Conservation (phyloP, 2,888 invertebrate species). For the Eulithis testata region DNA sequence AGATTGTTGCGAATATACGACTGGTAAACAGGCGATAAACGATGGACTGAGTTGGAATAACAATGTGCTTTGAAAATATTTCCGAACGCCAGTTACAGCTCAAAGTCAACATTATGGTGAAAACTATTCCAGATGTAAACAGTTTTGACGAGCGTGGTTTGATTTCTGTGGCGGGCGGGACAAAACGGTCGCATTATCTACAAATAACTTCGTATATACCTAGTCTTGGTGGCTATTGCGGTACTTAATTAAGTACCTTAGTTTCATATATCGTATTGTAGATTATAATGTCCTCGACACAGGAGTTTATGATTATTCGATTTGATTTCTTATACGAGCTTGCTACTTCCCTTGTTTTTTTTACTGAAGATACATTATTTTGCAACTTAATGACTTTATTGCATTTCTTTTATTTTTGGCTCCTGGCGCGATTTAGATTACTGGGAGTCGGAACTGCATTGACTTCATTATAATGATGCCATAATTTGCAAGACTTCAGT, state of each 20-base stretch:
- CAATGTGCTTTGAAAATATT: constrained; percentile 9
- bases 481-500: too few species aligned
- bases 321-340: too few species aligned
- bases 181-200: neutral
- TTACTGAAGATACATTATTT: neutral
- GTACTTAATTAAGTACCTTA: too few species aligned
- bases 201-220: neutral
- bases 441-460: neutral
- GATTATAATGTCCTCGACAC: too few species aligned
- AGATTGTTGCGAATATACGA: constrained; percentile 16
- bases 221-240: too few species aligned
- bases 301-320: too few species aligned
- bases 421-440: constrained; percentile 9
- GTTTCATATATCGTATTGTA: too few species aligned
- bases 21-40: constrained; percentile 28
- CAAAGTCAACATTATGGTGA: neutral
- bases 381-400: constrained; percentile 14
- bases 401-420: neutral
- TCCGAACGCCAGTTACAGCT: neutral
- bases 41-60: constrained; percentile 22
- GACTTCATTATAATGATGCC: neutral
- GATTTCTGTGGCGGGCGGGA: neutral
- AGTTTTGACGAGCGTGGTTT: neutral
- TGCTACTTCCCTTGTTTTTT: too few species aligned
- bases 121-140: constrained; percentile 4